Base-by-base conservation (phyloP, 2,797 vertebrate genomes). In the Trichosurus vulpecula region DNA sequence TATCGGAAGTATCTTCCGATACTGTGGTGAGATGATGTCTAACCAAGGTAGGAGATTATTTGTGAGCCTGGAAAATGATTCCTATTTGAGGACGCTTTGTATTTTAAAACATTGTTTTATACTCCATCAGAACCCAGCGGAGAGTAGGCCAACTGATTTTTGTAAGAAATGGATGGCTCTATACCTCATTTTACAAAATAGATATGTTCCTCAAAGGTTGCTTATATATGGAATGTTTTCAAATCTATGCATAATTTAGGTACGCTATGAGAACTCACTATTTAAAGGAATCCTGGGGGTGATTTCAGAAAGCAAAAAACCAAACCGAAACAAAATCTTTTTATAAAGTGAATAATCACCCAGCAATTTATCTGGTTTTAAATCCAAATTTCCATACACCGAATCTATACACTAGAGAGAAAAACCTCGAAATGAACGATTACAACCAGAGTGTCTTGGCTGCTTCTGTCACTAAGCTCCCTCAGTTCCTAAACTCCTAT, bases 331-430 rank as follows among this genome's bases (percentile, higher is more conserved):
- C 74, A 87, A 81, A 47, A 87, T 41, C 74, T 87, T 87, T 87
- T 87, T 51, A 27, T 10, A 87, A 47, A 47, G 41, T 51, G 74
- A 87, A 51, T 27, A 47, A 87, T 87, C 74, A 27, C 41, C 10
- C 41, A 10, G 16, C 91, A 47, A 96, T 93, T 94, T 96, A 55
- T 31, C 81, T 66, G 41, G 92, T 93, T 94, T 91, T 52, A 95
- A 97, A 94, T 52, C 53, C 19, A 94, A 93, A 90, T 94, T 96
- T 97, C 95, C 92, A 92, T 94, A 66, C 1, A 54, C 11, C 94
- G 19, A 25, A 91, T 56, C 96, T 96, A 93, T 19, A 94, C 91
- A 0, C 5, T 55, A 93, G 51, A 95, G 11, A 29, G 54, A 96
- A 94, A 96, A 93, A 55, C 1, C 31, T 54, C 91, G 35, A 93